Evolutionary conservation across 2,797 vertebrate species (phyloP).

Genomic region (Eutrigla gurnardus): DNA sequence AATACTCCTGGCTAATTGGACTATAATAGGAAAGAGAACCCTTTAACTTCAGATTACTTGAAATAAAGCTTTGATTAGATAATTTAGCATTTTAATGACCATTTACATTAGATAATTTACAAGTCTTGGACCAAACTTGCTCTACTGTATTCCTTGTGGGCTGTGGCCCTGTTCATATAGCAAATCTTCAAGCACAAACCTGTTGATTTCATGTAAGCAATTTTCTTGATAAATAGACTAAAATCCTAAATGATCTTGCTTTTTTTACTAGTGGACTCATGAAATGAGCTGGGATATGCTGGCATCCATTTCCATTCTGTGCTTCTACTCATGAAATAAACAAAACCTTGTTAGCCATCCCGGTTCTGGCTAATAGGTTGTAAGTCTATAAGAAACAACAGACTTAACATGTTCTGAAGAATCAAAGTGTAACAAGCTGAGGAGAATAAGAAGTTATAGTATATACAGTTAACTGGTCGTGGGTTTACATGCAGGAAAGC

Average conservation of each 20-base stretch:
- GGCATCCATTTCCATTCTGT: background rate
- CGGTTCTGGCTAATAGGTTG: background rate
- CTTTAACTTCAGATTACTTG: conserved; percentile 65
- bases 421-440: background rate
- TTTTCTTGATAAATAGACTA: background rate
- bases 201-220: background rate
- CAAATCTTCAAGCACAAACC: background rate
- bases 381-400: background rate
- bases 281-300: background rate
- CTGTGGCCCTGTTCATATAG: background rate
- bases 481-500: background rate
- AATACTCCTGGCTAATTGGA: conserved; percentile 66
- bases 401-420: background rate
- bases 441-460: background rate
- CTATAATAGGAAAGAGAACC: conserved; percentile 55
- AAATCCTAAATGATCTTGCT: background rate
- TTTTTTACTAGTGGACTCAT: background rate
- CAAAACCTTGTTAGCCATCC: background rate
- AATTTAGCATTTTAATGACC: conserved; percentile 60
- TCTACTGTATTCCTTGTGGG: conserved; percentile 8
- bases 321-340: background rate
- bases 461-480: background rate
- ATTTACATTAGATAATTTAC: conserved; percentile 40
- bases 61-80: conserved; percentile 63
- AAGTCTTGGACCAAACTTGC: conserved; percentile 26